These are phyloP conservation scores for Australoheros scitulus DNA, from an alignment of 2,113 vertebrate genomes.

Conservation along the genomic window DNA sequence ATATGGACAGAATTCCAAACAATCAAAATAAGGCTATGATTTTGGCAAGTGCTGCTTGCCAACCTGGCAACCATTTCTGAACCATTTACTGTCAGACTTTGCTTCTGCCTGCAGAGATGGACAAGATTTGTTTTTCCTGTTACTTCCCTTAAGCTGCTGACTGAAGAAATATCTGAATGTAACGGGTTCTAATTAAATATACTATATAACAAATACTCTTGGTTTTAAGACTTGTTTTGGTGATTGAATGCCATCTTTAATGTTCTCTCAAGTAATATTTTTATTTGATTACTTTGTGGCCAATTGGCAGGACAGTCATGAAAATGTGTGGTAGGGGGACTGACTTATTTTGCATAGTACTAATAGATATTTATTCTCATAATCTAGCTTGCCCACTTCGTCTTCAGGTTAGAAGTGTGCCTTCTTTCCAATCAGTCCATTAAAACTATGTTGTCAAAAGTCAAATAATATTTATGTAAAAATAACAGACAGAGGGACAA, in stretches of 20 bases:
- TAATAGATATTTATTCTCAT: background rate
- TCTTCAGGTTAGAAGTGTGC: background rate
- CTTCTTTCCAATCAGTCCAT: background rate
- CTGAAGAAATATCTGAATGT: constrained; percentile 6
- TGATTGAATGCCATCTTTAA: background rate
- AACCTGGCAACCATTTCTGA: constrained; percentile 24
- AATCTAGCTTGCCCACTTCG: rapidly evolving
- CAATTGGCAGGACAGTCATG: background rate
- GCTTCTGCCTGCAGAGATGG: background rate
- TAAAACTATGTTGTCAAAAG: constrained; percentile 4
- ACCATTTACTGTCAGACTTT: constrained; percentile 1
- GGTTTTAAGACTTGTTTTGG: background rate
- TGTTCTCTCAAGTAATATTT: background rate
- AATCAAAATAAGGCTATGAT: background rate
- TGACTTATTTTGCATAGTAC: background rate
- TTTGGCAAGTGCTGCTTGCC: background rate
- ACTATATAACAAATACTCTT: background rate
- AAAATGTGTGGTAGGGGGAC: background rate
- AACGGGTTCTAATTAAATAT: background rate
- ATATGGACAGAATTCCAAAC: constrained; percentile 5
- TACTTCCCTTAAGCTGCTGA: background rate
- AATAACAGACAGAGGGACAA: background rate
- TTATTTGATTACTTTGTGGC: background rate
- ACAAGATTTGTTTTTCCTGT: background rate
- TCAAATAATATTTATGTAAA: background rate